phyloP scores from a whole-genome alignment of 2,113 vertebrate species.

The Vanacampus margaritifer region DNA sequence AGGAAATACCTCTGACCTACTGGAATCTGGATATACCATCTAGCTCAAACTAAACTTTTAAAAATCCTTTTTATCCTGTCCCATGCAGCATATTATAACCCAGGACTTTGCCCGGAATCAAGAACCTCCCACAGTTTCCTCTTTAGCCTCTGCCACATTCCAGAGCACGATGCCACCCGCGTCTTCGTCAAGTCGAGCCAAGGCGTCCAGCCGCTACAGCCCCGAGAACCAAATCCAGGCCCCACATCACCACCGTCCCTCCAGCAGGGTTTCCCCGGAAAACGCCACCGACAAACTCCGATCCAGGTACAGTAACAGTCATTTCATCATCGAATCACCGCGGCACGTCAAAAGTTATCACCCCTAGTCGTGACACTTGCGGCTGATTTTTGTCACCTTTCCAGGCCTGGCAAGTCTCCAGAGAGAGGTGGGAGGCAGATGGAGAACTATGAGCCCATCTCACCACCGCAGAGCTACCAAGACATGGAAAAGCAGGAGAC shows the following conservation, averaged over 20 bases:
- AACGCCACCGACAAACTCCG: constrained; percentile 85
- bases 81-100: constrained; percentile 94
- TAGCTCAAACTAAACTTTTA: too few relatives aligned
- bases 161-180: constrained; percentile 75
- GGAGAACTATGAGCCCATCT: constrained; percentile 95
- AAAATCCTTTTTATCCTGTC: too few relatives aligned
- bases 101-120: constrained; percentile 97
- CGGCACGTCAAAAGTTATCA: neutral
- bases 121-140: constrained; percentile 77
- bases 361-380: constrained; percentile 3
- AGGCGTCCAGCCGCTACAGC: constrained; percentile 86
- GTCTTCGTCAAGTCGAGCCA: constrained; percentile 74
- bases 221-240: constrained; percentile 82
- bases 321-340: neutral
- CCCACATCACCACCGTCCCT: constrained; percentile 81
- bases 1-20: constrained; percentile 40
- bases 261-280: constrained; percentile 90
- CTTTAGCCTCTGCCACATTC: constrained; percentile 76
- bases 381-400: constrained; percentile 7
- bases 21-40: neutral
- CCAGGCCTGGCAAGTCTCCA: constrained; percentile 92
- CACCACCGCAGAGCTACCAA: constrained; percentile 86
- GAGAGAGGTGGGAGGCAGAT: constrained; percentile 83
- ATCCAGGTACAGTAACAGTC: constrained; percentile 75
- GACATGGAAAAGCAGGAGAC: constrained; percentile 86